Conservation (phyloP, 1,140 invertebrate genomes). For the Akabosia matsudoensis region DNA sequence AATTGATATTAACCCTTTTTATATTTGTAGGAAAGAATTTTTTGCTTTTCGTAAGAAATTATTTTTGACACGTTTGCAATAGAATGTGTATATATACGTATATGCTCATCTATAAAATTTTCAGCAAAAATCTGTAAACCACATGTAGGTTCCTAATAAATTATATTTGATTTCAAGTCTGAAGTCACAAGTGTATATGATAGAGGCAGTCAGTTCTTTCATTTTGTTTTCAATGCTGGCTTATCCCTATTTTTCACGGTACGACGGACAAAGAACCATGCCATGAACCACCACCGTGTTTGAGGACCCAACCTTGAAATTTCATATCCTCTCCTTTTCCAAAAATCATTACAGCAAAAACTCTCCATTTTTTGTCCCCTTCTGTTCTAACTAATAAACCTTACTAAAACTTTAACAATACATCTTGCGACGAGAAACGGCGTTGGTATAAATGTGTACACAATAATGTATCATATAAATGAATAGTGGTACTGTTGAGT, state of each 20-base stretch:
- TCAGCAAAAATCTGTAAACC: too few species aligned
- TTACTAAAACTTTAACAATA: conserved; percentile 5
- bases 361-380: not conserved
- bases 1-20: too few species aligned
- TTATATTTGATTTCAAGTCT: too few species aligned
- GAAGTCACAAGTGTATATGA: too few species aligned
- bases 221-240: not conserved
- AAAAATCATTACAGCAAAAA: not conserved
- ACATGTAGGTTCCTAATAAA: too few species aligned
- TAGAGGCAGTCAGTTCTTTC: too few species aligned
- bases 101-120: too few species aligned
- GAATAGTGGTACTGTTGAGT: not conserved
- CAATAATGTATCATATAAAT: not conserved
- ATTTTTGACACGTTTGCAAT: too few species aligned
- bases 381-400: not conserved
- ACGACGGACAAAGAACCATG: conserved; percentile 15
- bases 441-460: not conserved
- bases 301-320: conserved; percentile 21
- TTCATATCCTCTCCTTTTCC: conserved; percentile 19
- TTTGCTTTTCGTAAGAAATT: too few species aligned
- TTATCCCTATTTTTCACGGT: conserved; percentile 4
- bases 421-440: not conserved
- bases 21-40: too few species aligned
- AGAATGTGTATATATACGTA: too few species aligned
- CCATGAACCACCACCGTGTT: conserved; percentile 20